Conservation (phyloP, 1,140 invertebrate species). For the Fragariocoptes setiger region DNA sequence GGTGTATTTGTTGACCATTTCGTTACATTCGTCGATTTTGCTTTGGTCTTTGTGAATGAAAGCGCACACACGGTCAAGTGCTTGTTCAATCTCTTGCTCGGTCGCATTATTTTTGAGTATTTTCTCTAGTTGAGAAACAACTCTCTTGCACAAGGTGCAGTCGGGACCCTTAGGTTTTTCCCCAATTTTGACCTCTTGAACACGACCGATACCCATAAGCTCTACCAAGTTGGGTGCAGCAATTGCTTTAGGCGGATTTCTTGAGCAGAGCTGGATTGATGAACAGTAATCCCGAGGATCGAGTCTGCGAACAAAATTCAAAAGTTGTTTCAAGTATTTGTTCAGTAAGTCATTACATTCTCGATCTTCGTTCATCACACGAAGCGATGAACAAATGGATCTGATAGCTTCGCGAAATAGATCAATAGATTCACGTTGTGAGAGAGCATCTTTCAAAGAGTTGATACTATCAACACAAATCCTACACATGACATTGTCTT, state of each 20-base stretch:
- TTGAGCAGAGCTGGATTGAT: neutral
- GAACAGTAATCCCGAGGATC: neutral
- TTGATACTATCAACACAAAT: neutral
- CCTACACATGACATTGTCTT: neutral
- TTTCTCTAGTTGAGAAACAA: conserved; percentile 6
- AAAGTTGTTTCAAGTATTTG: neutral
- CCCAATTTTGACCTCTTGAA: neutral
- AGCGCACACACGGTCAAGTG: conserved; percentile 8
- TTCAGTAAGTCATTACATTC: neutral
- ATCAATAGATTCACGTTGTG: neutral
- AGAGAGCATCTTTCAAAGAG: neutral
- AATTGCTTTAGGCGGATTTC: neutral
- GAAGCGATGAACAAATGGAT: neutral
- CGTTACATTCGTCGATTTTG: conserved; percentile 2
- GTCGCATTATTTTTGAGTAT: conserved; percentile 9
- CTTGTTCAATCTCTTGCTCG: conserved; percentile 7
- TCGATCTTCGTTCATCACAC: neutral
- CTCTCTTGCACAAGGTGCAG: conserved; percentile 8
- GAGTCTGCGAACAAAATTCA: neutral
- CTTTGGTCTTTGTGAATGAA: conserved; percentile 1
- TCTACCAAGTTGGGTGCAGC: neutral
- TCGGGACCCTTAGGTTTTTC: neutral
- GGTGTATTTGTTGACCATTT: conserved; percentile 7
- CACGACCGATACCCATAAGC: neutral
- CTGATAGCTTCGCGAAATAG: neutral